These are phyloP conservation scores for Pseudochaenichthys georgianus DNA, from an alignment of 2,797 vertebrate genomes.

Conservation along the genomic window DNA sequence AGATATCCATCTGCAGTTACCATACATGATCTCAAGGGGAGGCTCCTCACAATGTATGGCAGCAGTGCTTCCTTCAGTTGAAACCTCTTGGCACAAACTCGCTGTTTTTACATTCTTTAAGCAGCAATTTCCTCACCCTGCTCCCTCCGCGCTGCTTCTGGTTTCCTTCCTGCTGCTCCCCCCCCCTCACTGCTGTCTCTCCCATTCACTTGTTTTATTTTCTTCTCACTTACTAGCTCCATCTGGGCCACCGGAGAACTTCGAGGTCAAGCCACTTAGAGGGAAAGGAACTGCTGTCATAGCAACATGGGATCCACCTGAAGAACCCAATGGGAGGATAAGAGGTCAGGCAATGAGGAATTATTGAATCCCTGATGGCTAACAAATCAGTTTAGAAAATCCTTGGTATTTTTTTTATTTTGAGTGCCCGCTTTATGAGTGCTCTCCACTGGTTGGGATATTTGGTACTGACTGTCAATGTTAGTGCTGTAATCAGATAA, in stretches of 20 bases:
- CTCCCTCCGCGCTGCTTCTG: slow-evolving; percentile 38
- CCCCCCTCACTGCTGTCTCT: slow-evolving; percentile 41
- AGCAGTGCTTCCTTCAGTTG: slow-evolving; percentile 54
- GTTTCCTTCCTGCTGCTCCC: slow-evolving; percentile 42
- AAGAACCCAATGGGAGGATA: slow-evolving; percentile 93
- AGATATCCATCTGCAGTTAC: slow-evolving; percentile 54
- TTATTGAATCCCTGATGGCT: not conserved
- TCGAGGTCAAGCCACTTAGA: slow-evolving; percentile 92
- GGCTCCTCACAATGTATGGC: slow-evolving; percentile 63
- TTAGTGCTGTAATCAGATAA: not conserved
- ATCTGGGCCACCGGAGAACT: slow-evolving; percentile 93
- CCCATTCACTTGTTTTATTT: slow-evolving; percentile 33
- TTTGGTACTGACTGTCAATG: not conserved
- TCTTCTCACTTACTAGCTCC: slow-evolving; percentile 86
- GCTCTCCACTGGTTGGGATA: not conserved
- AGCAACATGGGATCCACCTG: slow-evolving; percentile 93
- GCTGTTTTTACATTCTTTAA: slow-evolving; percentile 53
- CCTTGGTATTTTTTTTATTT: not conserved
- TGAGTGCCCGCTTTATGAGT: not conserved
- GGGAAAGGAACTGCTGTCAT: slow-evolving; percentile 92
- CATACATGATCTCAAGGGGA: slow-evolving; percentile 62
- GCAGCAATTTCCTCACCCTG: slow-evolving; percentile 53
- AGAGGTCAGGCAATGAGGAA: slow-evolving; percentile 86
- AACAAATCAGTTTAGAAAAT: not conserved
- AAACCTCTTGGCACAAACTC: slow-evolving; percentile 52